A percentile compares a stretch with the other conserved stretches of the same genome.
Evolutionary conservation across 2,888 invertebrate species (phyloP).

Genomic region (Mystacides longicornis): DNA sequence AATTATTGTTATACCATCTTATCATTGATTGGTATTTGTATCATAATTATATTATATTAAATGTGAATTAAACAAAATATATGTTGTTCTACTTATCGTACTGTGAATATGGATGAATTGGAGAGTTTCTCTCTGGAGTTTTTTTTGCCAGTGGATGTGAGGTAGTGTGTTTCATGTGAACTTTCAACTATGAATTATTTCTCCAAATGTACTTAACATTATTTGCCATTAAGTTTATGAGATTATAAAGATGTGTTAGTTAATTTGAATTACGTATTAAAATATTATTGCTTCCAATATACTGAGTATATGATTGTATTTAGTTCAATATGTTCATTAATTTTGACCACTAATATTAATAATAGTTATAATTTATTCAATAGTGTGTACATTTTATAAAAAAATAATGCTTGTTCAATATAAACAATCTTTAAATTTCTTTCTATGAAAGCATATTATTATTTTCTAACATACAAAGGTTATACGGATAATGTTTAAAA

Average conservation of each 20-base stretch:
- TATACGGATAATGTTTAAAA: no score
- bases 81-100: background rate
- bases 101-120: background rate
- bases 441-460: no score
- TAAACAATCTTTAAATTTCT: no score
- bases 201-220: background rate
- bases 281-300: background rate
- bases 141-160: no score
- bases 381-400: background rate
- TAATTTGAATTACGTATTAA: background rate
- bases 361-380: background rate
- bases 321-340: background rate
- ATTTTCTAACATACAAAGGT: no score
- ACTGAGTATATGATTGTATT: background rate
- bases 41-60: background rate
- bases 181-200: background rate
- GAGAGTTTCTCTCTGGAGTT: no score
- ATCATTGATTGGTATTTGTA: background rate
- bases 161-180: background rate
- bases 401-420: no score
- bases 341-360: background rate
- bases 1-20: background rate
- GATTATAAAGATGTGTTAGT: background rate
- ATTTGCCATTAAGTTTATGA: slow-evolving; percentile 1
- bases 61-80: background rate